A percentile compares a stretch with the other conserved stretches of the same genome.
These are phyloP conservation scores for Morpho helenor DNA, from an alignment of 2,888 invertebrate species.

Conservation along the genomic window DNA sequence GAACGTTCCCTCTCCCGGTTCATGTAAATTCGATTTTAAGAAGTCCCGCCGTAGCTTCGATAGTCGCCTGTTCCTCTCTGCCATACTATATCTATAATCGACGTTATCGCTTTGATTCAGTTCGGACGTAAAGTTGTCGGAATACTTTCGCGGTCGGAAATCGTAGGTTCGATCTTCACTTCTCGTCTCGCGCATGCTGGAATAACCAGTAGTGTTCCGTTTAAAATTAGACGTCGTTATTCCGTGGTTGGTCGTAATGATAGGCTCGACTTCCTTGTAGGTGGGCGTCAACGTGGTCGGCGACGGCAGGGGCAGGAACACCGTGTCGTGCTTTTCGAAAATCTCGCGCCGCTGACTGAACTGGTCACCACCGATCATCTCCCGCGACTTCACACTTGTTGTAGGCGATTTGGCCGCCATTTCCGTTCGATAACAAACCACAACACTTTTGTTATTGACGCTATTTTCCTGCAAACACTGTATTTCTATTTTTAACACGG, in stretches of 20 bases:
- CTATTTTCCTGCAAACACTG: conserved; percentile 75
- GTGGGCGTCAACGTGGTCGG: conserved; percentile 46
- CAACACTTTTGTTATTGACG: conserved; percentile 74
- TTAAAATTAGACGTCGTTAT: conserved; percentile 69
- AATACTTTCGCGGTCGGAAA: conserved; percentile 67
- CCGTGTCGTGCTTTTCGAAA: conserved; percentile 73
- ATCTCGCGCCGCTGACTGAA: conserved; percentile 75
- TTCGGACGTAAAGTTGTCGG: conserved; percentile 70
- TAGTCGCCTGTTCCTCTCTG: conserved; percentile 63
- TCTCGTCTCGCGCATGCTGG: conserved; percentile 69
- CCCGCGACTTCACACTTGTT: conserved; percentile 68
- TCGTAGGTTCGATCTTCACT: conserved; percentile 58
- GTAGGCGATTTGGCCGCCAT: conserved; percentile 74
- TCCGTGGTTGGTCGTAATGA: conserved; percentile 68
- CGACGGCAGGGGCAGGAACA: conserved; percentile 64
- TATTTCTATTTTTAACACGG: conserved; percentile 69
- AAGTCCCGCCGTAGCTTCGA: conserved; percentile 68
- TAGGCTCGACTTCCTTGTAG: conserved; percentile 57
- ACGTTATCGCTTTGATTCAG: conserved; percentile 67
- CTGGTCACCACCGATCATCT: conserved; percentile 71
- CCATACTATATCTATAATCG: conserved; percentile 65
- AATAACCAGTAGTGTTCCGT: conserved; percentile 62
- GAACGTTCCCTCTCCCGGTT: conserved; percentile 54
- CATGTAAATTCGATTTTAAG: conserved; percentile 66
- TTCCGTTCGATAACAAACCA: conserved; percentile 76